phyloP scores from a whole-genome alignment of 35 echinoderm and acorn worm genomes.

The Apostichopus californicus region DNA sequence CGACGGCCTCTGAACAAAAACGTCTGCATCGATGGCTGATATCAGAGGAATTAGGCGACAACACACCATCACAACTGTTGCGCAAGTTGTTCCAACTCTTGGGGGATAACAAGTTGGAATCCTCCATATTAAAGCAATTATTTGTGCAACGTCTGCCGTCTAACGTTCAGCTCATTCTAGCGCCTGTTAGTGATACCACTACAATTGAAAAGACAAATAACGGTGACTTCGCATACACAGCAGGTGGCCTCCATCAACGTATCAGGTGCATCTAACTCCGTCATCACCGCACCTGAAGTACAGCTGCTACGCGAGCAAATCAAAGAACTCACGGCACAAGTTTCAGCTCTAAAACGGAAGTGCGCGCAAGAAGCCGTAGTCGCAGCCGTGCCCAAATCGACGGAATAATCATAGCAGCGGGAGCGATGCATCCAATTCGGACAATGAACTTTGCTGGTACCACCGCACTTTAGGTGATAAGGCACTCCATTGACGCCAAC shows the following conservation, averaged over 20 bases:
- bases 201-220: constrained; percentile 1
- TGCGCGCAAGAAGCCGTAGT: constrained; percentile 7
- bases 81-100: constrained; percentile 4
- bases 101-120: constrained; percentile 7
- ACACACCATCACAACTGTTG: neutral
- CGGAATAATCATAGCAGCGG: neutral
- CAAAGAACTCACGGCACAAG: neutral
- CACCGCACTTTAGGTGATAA: neutral
- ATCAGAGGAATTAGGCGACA: neutral
- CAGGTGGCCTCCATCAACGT: neutral
- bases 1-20: neutral
- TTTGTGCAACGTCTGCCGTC: constrained; percentile 54
- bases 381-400: neutral
- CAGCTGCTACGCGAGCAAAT: neutral
- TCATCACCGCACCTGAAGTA: neutral
- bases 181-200: neutral
- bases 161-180: constrained; percentile 63
- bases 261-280: neutral
- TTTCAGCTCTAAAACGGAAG: neutral
- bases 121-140: constrained; percentile 46
- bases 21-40: neutral
- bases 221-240: neutral
- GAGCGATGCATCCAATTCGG: neutral
- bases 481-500: neutral
- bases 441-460: neutral